Base-by-base conservation (phyloP, 2,888 invertebrate genomes). In the Drosophila sordidapex region DNA sequence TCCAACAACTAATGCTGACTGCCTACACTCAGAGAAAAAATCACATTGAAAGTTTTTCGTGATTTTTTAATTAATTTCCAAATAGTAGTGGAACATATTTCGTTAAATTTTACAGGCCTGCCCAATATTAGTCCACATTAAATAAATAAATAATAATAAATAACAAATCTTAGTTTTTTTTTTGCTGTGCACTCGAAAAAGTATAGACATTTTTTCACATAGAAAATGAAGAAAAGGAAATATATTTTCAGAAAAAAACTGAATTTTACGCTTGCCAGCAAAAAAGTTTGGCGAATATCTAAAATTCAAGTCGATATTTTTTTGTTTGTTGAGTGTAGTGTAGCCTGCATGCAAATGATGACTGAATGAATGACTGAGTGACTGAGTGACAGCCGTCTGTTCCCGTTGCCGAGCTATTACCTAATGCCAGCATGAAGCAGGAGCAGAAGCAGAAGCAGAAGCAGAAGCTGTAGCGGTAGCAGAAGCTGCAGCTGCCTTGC, bases 321-420 rank as follows among this genome's bases (percentile, higher is more conserved):
- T 43, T n/a, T 40, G 25, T 46, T 46, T 21, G 21, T 6, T 43
- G 21, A 43, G 43, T 43, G 15, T 46, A 7, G 25, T 25, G 15
- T 31, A 38, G 72, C 67, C 64, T 63, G 70, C 70, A 86, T 87
- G 79, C 84, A 84, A 87, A 89, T 87, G 86, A 86, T 83, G 83
- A 84, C 76, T 84, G 84, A 88, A 77, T 84, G 81, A 88, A 77
- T 83, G 86, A 83, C 61, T 74, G 73, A 79, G 53, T 79, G 79
- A 74, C 78, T 73, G 71, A 78, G 40, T 78, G 78, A 78, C 79
- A 78, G 69, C 67, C 67, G 60, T 64, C 59, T 64, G 59, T 59
- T 57, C 72, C 61, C 11, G 27, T 68, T 76, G 76, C 58, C 60
- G 69, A 81, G 83, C 81, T 83, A 85, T 87, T 88, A 85, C 82